These are phyloP conservation scores for Aphaenogaster rudis DNA, from an alignment of 1,140 invertebrate genomes.

Conservation along the genomic window DNA sequence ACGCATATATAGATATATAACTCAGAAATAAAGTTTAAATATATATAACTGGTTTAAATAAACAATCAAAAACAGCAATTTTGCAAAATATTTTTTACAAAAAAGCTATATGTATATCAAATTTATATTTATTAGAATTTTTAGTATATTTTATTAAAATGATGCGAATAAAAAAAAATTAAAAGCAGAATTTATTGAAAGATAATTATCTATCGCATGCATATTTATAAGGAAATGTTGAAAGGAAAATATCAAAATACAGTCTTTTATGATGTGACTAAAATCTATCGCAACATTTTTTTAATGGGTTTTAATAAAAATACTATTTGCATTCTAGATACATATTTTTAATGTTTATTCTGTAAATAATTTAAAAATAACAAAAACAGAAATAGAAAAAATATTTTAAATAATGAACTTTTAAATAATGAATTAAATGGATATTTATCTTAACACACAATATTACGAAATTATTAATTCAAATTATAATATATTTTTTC, in stretches of 20 bases:
- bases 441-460: neutral
- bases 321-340: neutral
- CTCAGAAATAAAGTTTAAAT: neutral
- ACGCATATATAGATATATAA: neutral
- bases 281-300: neutral
- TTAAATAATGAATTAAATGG: neutral
- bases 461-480: neutral
- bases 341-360: neutral
- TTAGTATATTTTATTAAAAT: neutral
- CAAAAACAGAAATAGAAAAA: neutral
- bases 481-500: neutral
- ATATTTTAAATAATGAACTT: neutral
- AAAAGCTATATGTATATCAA: neutral
- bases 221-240: conserved; percentile 32
- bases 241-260: neutral
- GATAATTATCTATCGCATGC: neutral
- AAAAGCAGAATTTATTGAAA: conserved; percentile 7
- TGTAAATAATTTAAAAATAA: neutral
- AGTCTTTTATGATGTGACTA: neutral
- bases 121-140: conserved; percentile 22
- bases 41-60: neutral
- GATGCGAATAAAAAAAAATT: neutral
- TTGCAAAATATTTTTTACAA: conserved; percentile 12
- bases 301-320: neutral
- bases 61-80: neutral